A percentile compares a stretch with the other conserved stretches of the same genome.
Evolutionary conservation across 2,797 vertebrate genomes (phyloP).

Genomic region (Rhodeus uyekii): DNA sequence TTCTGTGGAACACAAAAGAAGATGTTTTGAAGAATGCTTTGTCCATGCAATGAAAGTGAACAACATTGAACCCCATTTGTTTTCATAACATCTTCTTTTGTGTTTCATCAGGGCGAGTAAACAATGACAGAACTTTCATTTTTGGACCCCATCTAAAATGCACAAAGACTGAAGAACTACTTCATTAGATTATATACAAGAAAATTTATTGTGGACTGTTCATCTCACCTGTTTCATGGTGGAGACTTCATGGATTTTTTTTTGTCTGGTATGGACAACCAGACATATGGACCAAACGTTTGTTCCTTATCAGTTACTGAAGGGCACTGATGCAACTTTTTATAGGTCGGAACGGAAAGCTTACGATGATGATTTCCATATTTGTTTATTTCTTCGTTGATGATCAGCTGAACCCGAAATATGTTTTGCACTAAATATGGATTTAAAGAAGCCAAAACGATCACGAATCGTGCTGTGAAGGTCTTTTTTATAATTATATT

Average conservation of each 20-base stretch:
- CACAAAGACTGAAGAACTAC: background rate
- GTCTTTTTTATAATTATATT: slow-evolving; percentile 38
- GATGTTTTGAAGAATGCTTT: background rate
- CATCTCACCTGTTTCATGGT: slow-evolving; percentile 44
- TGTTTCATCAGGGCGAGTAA: background rate
- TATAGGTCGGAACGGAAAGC: slow-evolving; percentile 55
- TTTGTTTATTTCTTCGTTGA: slow-evolving; percentile 33
- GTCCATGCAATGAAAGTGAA: background rate
- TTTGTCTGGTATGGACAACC: slow-evolving; percentile 55
- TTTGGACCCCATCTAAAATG: background rate
- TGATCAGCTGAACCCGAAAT: slow-evolving; percentile 46
- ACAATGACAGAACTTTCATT: background rate
- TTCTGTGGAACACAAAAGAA: background rate
- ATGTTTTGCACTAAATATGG: slow-evolving; percentile 61
- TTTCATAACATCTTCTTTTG: background rate
- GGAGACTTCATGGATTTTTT: slow-evolving; percentile 44
- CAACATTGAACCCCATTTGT: background rate
- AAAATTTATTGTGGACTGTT: slow-evolving; percentile 22
- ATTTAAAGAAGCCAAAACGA: slow-evolving; percentile 58
- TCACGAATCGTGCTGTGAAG: slow-evolving; percentile 46
- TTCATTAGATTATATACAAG: slow-evolving; percentile 4
- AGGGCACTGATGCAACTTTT: slow-evolving; percentile 60
- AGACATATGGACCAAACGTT: slow-evolving; percentile 52
- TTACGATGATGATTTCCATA: slow-evolving; percentile 14
- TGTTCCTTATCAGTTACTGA: slow-evolving; percentile 50